Conservation (phyloP, 2,888 invertebrate species). For the Drosophila villosipedis region DNA sequence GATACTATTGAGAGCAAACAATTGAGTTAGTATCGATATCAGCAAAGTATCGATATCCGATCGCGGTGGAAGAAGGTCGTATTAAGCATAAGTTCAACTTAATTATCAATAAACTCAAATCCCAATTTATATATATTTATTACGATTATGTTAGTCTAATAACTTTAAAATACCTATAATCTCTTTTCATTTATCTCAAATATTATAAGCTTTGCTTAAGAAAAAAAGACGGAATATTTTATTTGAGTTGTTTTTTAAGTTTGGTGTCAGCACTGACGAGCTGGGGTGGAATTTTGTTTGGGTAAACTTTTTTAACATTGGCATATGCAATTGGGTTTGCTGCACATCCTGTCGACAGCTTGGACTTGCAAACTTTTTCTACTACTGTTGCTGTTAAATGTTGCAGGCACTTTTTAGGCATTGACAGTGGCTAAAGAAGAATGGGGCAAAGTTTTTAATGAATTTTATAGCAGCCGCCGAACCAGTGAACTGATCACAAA, state of each 20-base stretch:
- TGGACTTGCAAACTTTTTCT: slow-evolving; percentile 76
- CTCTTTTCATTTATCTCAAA: not conserved
- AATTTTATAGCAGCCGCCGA: slow-evolving; percentile 76
- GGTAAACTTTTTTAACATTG: slow-evolving; percentile 72
- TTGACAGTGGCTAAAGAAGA: slow-evolving; percentile 32
- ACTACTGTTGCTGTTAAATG: slow-evolving; percentile 69
- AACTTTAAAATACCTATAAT: no score
- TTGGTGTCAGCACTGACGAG: slow-evolving; percentile 50
- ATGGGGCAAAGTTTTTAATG: slow-evolving; percentile 73
- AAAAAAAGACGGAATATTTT: not conserved
- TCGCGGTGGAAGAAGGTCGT: not conserved
- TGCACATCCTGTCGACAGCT: slow-evolving; percentile 80
- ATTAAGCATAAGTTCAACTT: no score
- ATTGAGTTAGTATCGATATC: accelerated
- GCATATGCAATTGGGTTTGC: slow-evolving; percentile 81
- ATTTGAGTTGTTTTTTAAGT: not conserved
- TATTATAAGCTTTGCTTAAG: not conserved
- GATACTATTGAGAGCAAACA: no score
- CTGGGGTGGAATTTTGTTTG: slow-evolving; percentile 29
- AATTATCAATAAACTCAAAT: no score
- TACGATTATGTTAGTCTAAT: not conserved
- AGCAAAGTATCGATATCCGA: not conserved
- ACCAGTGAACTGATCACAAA: slow-evolving; percentile 43
- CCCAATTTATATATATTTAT: no score
- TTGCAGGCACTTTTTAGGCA: slow-evolving; percentile 58